phyloP scores from a whole-genome alignment of 2,888 invertebrate species.

The Tenthredo livida region DNA sequence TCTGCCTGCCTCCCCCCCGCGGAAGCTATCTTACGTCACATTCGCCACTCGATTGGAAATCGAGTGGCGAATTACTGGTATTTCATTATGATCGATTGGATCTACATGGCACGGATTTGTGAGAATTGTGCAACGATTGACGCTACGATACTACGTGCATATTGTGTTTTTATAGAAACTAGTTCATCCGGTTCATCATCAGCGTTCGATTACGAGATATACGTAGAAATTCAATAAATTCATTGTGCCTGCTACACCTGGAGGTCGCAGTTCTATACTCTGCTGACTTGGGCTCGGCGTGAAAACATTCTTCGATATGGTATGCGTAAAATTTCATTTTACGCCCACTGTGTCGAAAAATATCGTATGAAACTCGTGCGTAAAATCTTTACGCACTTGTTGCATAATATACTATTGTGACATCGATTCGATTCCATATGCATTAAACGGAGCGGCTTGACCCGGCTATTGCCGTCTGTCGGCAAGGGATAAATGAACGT shows the following conservation, averaged over 20 bases:
- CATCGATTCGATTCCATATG: constrained; percentile 14
- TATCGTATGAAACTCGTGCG: too few relatives aligned
- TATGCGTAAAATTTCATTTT: too few relatives aligned
- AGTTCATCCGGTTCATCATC: neutral
- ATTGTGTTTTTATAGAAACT: neutral
- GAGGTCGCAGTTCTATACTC: neutral
- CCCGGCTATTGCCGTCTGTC: constrained; percentile 24
- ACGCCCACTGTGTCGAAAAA: too few relatives aligned
- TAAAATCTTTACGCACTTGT: too few relatives aligned
- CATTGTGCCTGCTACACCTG: neutral
- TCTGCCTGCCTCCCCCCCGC: neutral
- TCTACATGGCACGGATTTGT: neutral
- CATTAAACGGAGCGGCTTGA: constrained; percentile 29
- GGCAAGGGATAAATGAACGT: constrained; percentile 9
- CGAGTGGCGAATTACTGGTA: neutral
- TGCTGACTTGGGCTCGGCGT: neutral
- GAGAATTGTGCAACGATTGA: constrained; percentile 1
- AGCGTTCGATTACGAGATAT: neutral
- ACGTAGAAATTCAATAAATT: neutral
- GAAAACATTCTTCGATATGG: too few relatives aligned
- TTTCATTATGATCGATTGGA: neutral
- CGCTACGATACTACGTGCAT: neutral
- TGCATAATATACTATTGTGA: too few relatives aligned
- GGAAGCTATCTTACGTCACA: constrained; percentile 17
- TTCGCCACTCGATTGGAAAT: neutral